Conservation (phyloP, 2,888 invertebrate species). For the Chrysotoxum bicinctum region DNA sequence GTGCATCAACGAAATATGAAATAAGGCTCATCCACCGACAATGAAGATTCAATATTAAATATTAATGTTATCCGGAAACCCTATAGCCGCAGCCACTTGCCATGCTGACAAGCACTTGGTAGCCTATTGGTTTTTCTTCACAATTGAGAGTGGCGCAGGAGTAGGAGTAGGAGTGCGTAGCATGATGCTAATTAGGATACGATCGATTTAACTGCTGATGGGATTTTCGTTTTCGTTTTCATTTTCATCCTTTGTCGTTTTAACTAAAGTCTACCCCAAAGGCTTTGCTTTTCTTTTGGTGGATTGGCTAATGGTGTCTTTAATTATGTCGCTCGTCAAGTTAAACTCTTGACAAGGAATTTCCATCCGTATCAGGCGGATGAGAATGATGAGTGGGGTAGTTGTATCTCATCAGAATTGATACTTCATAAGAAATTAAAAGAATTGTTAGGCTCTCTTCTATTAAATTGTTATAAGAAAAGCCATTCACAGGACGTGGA, state of each 20-base stretch:
- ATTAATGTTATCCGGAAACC: constrained; percentile 65
- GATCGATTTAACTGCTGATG: constrained; percentile 69
- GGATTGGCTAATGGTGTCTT: background rate
- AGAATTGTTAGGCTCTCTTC: constrained; percentile 36
- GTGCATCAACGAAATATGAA: constrained; percentile 66
- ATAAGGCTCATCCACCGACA: constrained; percentile 49
- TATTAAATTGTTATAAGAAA: constrained; percentile 9
- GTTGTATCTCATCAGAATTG: constrained; percentile 33
- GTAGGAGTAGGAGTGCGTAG: constrained; percentile 15
- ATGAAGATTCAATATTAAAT: constrained; percentile 64
- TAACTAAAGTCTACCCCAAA: constrained; percentile 14
- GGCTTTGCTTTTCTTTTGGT: constrained; percentile 10
- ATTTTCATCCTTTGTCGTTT: background rate
- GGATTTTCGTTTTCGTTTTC: constrained; percentile 65
- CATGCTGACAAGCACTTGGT: background rate
- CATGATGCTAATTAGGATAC: constrained; percentile 63
- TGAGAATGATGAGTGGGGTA: background rate
- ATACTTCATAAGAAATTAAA: constrained; percentile 62
- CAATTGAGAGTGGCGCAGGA: background rate
- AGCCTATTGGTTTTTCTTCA: constrained; percentile 28
- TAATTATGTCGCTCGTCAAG: constrained; percentile 20
- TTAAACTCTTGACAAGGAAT: constrained; percentile 46
- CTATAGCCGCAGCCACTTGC: constrained; percentile 24
- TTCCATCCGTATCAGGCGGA: constrained; percentile 16
- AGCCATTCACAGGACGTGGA: constrained; percentile 26